Conservation (phyloP, 1,140 invertebrate species). For the Sitophilus oryzae region DNA sequence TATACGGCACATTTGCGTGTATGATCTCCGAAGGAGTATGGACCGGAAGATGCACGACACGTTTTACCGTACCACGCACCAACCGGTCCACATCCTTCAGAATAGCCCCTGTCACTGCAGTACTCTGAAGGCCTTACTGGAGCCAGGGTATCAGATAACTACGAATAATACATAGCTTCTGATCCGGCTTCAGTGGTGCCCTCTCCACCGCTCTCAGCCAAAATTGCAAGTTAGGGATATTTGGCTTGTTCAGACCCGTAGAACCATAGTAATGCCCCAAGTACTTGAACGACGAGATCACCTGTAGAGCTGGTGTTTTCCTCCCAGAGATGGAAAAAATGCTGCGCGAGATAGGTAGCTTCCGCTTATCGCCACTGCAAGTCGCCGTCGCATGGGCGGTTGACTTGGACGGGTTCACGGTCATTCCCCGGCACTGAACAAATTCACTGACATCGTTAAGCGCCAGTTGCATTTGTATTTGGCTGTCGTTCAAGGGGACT, state of each 20-base stretch:
- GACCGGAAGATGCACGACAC: slow-evolving; percentile 13
- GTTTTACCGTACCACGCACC: slow-evolving; percentile 10
- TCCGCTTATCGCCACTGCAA: not conserved
- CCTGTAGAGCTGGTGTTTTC: not conserved
- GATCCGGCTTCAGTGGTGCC: too few relatives aligned
- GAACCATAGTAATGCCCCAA: too few relatives aligned
- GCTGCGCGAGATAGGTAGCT: not conserved
- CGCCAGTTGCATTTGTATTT: slow-evolving; percentile 16
- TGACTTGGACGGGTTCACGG: not conserved
- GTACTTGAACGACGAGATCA: slow-evolving; percentile 13
- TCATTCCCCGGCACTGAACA: not conserved
- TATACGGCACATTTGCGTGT: too few relatives aligned
- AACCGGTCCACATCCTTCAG: slow-evolving; percentile 22
- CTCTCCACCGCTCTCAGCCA: too few relatives aligned
- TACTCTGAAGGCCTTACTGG: slow-evolving; percentile 25
- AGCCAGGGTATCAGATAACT: too few relatives aligned
- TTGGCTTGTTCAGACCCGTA: too few relatives aligned
- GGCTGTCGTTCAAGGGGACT: slow-evolving; percentile 33
- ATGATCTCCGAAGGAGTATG: slow-evolving; percentile 20
- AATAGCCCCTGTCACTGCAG: slow-evolving; percentile 1
- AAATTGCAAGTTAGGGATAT: too few relatives aligned
- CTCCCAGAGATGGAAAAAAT: slow-evolving; percentile 12
- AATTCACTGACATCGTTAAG: slow-evolving; percentile 5
- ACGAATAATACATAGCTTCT: too few relatives aligned
- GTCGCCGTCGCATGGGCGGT: too few relatives aligned